Base-by-base conservation (phyloP, 2,797 vertebrate genomes). In the Cirrhinus molitorella region DNA sequence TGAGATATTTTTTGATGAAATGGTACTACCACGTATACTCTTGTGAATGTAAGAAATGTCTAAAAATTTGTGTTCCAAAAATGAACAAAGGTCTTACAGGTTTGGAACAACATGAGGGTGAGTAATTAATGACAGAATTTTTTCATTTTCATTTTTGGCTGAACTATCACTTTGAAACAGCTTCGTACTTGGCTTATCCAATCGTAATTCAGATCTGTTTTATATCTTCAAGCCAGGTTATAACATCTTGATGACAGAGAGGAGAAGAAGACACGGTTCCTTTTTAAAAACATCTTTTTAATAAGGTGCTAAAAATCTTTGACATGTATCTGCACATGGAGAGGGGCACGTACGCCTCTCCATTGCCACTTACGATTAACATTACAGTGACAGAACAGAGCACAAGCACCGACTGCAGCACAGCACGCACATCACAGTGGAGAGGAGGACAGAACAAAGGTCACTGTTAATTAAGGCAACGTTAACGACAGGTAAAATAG, bases 231-330 rank as follows among this genome's bases (percentile, higher is more conserved):
- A 80, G 37, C 37, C 25, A 9, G 13, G 67, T 49, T 16, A n/a
- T n/a, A 53, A 23, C 40, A 65, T 17, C 31, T 63, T n/a, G 2
- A 80, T 45, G 25, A 81, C 5, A 34, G 23, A 85, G 3, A 53
- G 25, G 23, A 53, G 17, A 76, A 70, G 16, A 43, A 78, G 51
- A 79, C 25, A 77, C 8, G 7, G 55, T 37, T 37, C 1, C 51
- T 51, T 89, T 68, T 82, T 86, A 87, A 91, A 92, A 93, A 84
- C 79, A 87, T 88, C 11, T 89, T 88, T 94, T 94, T 91, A 94
- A 93, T 94, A 95, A 95, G 93, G 94, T 95, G 93, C 94, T 91
- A 88, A 86, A 93, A 89, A 92, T 78, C 85, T 90, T 85, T 88
- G 88, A 88, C 90, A 88, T 85, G 88, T 85, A 91, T 84, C 75